Evolutionary conservation across 2,113 vertebrate genomes (phyloP).

Genomic region (Craseonycteris thonglongyai): DNA sequence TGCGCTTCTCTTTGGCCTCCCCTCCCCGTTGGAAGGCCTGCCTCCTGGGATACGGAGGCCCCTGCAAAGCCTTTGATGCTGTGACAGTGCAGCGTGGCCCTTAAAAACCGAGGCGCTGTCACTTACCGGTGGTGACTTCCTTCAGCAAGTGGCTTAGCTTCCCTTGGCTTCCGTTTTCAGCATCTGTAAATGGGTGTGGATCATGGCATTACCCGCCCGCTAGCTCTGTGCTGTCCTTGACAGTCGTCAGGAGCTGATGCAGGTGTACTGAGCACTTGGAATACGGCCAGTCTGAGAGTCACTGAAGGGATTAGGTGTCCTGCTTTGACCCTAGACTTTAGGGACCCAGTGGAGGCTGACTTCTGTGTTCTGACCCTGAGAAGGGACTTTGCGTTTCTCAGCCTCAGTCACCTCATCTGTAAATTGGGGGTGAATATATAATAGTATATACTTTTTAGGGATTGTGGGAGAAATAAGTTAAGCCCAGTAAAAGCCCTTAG

Average conservation of each 20-base stretch:
- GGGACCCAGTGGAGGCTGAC: fast-evolving
- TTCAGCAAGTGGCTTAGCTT: neutral
- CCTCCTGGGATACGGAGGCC: neutral
- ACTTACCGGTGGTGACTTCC: neutral
- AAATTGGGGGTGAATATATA: neutral
- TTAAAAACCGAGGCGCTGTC: neutral
- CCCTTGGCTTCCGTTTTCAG: neutral
- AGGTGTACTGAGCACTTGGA: neutral
- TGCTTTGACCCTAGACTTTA: neutral
- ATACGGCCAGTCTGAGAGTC: neutral
- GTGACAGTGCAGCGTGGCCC: fast-evolving
- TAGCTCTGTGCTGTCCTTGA: fast-evolving
- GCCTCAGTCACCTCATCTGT: neutral
- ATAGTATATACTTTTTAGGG: no score
- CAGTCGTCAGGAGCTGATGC: fast-evolving
- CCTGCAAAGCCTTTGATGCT: neutral
- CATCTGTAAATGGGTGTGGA: neutral
- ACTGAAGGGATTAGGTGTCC: neutral
- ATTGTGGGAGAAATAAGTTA: neutral
- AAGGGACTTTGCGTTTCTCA: neutral
- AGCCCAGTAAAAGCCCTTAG: neutral
- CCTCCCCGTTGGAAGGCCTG: neutral
- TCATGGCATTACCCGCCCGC: no score
- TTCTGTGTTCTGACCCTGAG: neutral
- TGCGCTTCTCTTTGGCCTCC: neutral